Evolutionary conservation across 2,113 vertebrate genomes (phyloP).

Genomic region (Zapus hudsonius): DNA sequence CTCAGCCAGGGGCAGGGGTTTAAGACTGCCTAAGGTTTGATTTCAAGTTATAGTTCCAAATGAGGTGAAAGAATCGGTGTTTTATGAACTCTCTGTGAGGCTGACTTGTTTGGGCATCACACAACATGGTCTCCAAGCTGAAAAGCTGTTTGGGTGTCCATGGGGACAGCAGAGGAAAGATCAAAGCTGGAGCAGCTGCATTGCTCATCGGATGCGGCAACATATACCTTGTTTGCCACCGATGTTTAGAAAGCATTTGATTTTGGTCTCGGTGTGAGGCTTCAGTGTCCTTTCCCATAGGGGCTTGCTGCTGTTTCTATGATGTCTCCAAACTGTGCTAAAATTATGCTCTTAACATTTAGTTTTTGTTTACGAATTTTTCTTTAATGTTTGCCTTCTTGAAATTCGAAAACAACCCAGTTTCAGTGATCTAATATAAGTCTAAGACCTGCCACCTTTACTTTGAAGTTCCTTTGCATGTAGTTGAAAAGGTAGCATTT

Average conservation of each 20-base stretch:
- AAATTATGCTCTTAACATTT: neutral
- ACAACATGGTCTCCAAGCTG: neutral
- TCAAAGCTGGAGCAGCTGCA: neutral
- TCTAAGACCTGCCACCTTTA: neutral
- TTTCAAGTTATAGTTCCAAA: conserved; percentile 30
- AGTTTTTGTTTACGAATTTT: neutral
- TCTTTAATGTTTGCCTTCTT: neutral
- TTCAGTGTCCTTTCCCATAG: neutral
- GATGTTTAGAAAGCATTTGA: conserved; percentile 46
- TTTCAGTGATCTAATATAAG: neutral
- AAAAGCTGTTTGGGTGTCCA: neutral
- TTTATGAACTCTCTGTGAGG: neutral
- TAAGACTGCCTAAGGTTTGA: neutral
- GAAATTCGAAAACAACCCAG: neutral
- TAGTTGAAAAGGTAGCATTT: conserved; percentile 19
- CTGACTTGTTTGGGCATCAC: neutral
- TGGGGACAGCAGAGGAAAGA: neutral
- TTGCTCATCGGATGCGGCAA: neutral
- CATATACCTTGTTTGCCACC: neutral
- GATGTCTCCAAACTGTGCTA: neutral
- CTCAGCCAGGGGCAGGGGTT: neutral
- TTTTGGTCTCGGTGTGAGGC: neutral
- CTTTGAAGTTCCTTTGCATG: neutral
- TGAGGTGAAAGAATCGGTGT: conserved; percentile 38
- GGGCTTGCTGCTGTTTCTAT: neutral